Conservation (phyloP, 2,888 invertebrate genomes). For the Drosophila percnosoma region DNA sequence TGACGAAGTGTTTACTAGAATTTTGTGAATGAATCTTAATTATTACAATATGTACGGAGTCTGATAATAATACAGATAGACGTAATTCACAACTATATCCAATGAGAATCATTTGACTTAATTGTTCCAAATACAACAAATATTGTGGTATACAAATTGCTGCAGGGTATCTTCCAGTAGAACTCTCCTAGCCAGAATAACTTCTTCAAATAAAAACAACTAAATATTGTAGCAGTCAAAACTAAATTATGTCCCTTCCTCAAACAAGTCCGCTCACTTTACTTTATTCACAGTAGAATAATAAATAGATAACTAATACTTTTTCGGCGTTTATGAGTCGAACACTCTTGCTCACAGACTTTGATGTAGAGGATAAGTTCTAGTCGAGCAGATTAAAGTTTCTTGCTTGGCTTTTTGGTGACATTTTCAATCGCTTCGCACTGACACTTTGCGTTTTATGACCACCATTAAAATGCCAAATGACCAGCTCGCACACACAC, state of each 20-base stretch:
- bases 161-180: conserved; percentile 1
- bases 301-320: not conserved
- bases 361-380: not conserved
- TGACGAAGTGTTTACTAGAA: not conserved
- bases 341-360: not conserved
- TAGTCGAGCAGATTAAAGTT: not conserved
- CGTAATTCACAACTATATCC: not conserved
- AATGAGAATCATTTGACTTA: not conserved
- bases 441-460: conserved; percentile 76
- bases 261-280: not conserved
- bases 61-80: not conserved
- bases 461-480: conserved; percentile 66
- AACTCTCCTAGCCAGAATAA: not conserved
- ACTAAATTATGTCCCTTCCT: not conserved
- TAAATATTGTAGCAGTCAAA: too few species aligned
- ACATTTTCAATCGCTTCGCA: conserved; percentile 65
- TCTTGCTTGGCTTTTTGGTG: conserved; percentile 12
- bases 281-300: not conserved
- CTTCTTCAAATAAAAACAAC: too few species aligned
- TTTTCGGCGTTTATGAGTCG: not conserved
- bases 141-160: not conserved
- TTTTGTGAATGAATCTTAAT: not conserved
- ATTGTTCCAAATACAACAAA: not conserved
- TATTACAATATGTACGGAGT: not conserved
- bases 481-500: conserved; percentile 26